Base-by-base conservation (phyloP, 2,888 invertebrate genomes). In the Apeira syringaria region DNA sequence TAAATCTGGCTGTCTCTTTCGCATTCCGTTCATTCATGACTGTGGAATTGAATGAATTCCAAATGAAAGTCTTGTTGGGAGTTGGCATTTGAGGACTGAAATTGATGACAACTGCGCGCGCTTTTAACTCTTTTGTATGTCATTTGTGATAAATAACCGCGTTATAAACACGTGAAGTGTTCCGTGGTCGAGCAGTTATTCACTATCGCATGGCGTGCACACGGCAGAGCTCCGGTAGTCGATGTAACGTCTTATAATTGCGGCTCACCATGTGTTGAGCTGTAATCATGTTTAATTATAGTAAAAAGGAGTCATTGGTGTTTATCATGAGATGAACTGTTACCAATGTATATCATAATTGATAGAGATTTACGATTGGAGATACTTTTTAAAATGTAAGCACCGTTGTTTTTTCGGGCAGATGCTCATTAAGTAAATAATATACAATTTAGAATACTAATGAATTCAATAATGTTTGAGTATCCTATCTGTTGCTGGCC, bases 301-400 rank as follows among this genome's bases (percentile, higher is more conserved):
- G 78, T 53, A 73, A 78, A 72, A 75, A 74, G 79, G 74, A 86
- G 79, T 87, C 88, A 88, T 87, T 88, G 88, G 81, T 61, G 77
- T 77, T 83, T 77, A 83, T 81, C 89, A 88, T 88, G 89, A 85
- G 82, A 89, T 82, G 79, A 87, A 88, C 88, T 83, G 89, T 87
- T 88, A 85, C 84, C 78, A 67, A 77, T 70, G 72, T 69, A 78
- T 63, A 78, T 74, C 76, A 80, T 79, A 73, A 80, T 74, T 56
- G 54, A 45, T 59, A 7, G 20, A 20, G 61, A 37, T 61, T 56
- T 43, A 62, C 15, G 39, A 55, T 66, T n/a, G n/a, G n/a, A n/a
- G n/a, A n/a, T n/a, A n/a, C n/a, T n/a, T n/a, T n/a, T n/a, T n/a
- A n/a, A n/a, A n/a, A n/a, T n/a, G n/a, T n/a, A n/a, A n/a, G n/a